These are phyloP conservation scores for Gallinago jamesoni DNA, from an alignment of 2,113 vertebrate species.

Conservation along the genomic window DNA sequence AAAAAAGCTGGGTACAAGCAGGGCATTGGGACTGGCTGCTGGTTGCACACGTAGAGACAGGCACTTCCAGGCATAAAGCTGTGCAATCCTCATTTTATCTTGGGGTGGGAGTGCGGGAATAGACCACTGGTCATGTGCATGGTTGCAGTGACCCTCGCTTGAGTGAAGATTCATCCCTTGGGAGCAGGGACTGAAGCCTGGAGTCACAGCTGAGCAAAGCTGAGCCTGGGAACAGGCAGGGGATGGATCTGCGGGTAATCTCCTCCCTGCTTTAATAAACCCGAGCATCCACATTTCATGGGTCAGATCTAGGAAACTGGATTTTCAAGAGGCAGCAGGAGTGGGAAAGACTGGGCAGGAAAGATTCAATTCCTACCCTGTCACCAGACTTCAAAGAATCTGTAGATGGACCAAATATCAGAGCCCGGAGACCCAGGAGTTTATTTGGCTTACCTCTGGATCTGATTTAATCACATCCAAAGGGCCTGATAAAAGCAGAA, in stretches of 20 bases:
- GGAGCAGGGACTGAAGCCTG: background rate
- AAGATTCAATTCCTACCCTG: background rate
- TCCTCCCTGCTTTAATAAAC: background rate
- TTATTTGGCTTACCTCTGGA: background rate
- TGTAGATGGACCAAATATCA: background rate
- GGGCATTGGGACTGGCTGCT: background rate
- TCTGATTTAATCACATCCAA: constrained; percentile 18
- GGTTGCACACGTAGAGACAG: background rate
- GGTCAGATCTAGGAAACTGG: background rate
- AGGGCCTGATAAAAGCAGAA: constrained; percentile 4
- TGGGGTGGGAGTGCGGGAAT: accelerated
- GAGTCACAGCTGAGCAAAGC: background rate
- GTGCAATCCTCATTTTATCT: background rate
- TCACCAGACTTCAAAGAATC: background rate
- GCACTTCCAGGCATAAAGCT: background rate
- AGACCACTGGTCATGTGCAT: accelerated
- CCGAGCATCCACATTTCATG: accelerated
- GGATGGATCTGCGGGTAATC: accelerated
- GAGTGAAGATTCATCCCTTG: background rate
- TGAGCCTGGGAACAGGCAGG: background rate
- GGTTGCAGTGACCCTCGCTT: background rate
- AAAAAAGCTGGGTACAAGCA: background rate
- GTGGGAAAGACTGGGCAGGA: background rate
- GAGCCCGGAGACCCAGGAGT: background rate
- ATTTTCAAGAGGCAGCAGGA: background rate